Evolutionary conservation across 1,140 invertebrate genomes (phyloP).

Genomic region (Zaprionus inermis): DNA sequence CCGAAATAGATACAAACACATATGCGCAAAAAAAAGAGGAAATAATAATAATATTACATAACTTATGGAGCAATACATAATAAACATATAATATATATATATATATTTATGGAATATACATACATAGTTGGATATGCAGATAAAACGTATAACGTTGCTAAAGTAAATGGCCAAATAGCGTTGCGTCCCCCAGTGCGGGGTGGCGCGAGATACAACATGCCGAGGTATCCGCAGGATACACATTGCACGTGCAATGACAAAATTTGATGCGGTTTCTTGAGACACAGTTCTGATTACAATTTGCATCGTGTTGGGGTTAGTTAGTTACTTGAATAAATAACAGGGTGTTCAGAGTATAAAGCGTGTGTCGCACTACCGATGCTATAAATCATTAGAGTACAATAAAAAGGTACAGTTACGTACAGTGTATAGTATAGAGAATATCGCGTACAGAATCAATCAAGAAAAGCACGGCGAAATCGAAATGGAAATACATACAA

Average conservation of each 20-base stretch:
- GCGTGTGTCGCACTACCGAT: slow-evolving; percentile 8
- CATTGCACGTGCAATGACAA: not conserved
- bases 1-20: slow-evolving; percentile 22
- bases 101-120: slow-evolving; percentile 67
- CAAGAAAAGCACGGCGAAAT: slow-evolving; percentile 29
- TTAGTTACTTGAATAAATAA: slow-evolving; percentile 39
- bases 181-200: slow-evolving; percentile 13
- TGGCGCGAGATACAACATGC: not conserved
- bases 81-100: slow-evolving; percentile 43
- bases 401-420: slow-evolving; percentile 5
- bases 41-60: slow-evolving; percentile 11
- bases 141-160: slow-evolving; percentile 49
- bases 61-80: slow-evolving; percentile 35
- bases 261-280: slow-evolving; percentile 25
- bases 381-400: slow-evolving; percentile 8
- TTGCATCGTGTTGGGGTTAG: not conserved
- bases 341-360: slow-evolving; percentile 14
- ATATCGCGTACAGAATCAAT: not conserved
- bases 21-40: slow-evolving; percentile 8
- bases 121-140: slow-evolving; percentile 34
- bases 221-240: slow-evolving; percentile 1
- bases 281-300: slow-evolving; percentile 27
- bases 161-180: slow-evolving; percentile 62
- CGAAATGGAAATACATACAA: slow-evolving; percentile 44
- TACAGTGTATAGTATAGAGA: not conserved